Evolutionary conservation across 2,888 invertebrate genomes (phyloP).

Genomic region (Diachrysia chrysitis): DNA sequence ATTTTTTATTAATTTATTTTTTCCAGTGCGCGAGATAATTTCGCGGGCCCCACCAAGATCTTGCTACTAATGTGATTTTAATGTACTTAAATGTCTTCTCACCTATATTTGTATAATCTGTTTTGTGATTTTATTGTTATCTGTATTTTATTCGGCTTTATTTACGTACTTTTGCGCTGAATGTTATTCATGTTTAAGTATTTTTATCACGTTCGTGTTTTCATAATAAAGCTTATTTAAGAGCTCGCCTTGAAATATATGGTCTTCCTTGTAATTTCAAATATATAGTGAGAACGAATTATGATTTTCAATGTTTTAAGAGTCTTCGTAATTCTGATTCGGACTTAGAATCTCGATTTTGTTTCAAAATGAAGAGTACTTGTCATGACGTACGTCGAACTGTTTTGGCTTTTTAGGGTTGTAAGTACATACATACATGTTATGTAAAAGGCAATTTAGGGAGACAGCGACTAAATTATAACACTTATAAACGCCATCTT

Average conservation of each 20-base stretch:
- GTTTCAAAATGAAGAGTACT: background rate
- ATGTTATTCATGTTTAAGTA: constrained; percentile 54
- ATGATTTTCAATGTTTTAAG: constrained; percentile 34
- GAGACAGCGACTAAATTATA: constrained; percentile 34
- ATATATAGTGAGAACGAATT: constrained; percentile 32
- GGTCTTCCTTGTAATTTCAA: constrained; percentile 21
- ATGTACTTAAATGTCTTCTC: constrained; percentile 85
- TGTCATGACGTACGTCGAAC: background rate
- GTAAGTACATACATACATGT: background rate
- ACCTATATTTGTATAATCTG: constrained; percentile 81
- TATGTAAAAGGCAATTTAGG: constrained; percentile 22
- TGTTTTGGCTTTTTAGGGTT: constrained; percentile 14
- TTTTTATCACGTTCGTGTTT: constrained; percentile 48
- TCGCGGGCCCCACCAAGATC: constrained; percentile 78
- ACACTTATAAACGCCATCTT: constrained; percentile 53
- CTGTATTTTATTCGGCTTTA: constrained; percentile 60
- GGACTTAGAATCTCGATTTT: constrained; percentile 16
- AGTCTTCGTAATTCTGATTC: constrained; percentile 20
- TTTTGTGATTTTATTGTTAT: constrained; percentile 69
- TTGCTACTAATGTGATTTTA: constrained; percentile 88
- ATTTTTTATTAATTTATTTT: constrained; percentile 84
- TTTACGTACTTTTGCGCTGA: constrained; percentile 58
- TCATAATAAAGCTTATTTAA: constrained; percentile 47
- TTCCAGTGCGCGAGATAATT: constrained; percentile 82
- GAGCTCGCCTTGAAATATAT: constrained; percentile 30